Conservation (phyloP, 2,797 vertebrate species). For the Ispidina lecontei region DNA sequence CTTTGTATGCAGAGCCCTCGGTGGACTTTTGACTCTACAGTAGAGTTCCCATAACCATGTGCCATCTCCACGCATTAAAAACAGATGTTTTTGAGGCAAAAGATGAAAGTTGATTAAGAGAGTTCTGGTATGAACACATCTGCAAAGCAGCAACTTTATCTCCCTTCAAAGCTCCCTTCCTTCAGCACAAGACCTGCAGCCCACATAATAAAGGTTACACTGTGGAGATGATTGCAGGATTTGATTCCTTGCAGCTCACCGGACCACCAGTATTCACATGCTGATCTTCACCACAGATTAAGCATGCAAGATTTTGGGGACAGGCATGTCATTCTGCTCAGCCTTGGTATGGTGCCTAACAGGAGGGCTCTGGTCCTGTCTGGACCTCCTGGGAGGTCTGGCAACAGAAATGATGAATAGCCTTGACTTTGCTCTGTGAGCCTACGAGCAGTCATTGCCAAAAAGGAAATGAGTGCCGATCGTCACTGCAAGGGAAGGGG, state of each 20-base stretch:
- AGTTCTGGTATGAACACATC: conserved; percentile 19
- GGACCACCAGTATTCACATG: not conserved
- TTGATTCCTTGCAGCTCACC: not conserved
- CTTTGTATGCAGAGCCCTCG: not conserved
- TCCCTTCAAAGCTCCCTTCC: conserved; percentile 38
- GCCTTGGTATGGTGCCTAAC: not conserved
- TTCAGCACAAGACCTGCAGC: not conserved
- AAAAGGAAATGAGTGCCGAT: conserved; percentile 25
- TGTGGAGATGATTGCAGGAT: not conserved
- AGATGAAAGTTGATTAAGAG: conserved; percentile 39
- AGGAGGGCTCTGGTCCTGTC: not conserved
- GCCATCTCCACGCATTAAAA: conserved; percentile 12
- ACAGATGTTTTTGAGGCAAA: conserved; percentile 29
- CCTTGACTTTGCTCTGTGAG: not conserved
- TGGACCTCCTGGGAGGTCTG: not conserved
- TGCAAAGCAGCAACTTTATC: conserved; percentile 26
- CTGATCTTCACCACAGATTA: not conserved
- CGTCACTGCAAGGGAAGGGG: not conserved
- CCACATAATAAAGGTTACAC: not conserved
- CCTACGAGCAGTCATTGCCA: not conserved
- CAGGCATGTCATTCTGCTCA: not conserved
- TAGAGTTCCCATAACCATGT: not conserved
- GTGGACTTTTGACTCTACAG: not conserved
- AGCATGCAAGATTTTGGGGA: not conserved
- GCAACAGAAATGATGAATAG: not conserved